Evolutionary conservation across 2,797 vertebrate species (phyloP).

Genomic region (Chrosomus eos): DNA sequence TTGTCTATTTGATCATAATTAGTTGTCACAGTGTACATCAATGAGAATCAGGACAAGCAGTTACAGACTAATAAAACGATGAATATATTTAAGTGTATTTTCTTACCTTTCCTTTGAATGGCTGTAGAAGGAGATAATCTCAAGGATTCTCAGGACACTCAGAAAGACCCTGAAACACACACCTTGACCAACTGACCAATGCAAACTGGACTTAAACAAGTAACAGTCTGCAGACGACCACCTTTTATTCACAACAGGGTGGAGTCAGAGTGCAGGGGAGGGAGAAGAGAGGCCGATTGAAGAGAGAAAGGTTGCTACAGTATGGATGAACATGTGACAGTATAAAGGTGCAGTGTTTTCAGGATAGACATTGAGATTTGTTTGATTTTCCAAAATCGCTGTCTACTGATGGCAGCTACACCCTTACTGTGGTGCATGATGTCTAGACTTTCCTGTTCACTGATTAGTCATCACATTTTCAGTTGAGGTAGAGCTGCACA

Average conservation of each 20-base stretch:
- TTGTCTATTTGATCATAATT: background rate
- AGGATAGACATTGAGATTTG: constrained; percentile 34
- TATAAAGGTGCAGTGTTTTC: constrained; percentile 37
- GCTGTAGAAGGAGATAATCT: constrained; percentile 39
- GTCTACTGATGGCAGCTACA: constrained; percentile 29
- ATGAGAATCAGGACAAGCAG: background rate
- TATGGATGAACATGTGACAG: constrained; percentile 18
- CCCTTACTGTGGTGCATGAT: constrained; percentile 6
- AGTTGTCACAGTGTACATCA: background rate
- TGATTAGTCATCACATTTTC: constrained; percentile 35
- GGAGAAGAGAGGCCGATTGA: background rate
- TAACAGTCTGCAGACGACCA: constrained; percentile 82
- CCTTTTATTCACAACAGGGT: constrained; percentile 95
- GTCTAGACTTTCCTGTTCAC: constrained; percentile 19
- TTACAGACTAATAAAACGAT: background rate
- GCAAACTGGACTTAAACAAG: constrained; percentile 80
- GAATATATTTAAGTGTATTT: background rate
- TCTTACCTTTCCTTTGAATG: constrained; percentile 52
- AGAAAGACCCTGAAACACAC: constrained; percentile 39
- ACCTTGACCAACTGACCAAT: constrained; percentile 41
- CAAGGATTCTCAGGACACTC: constrained; percentile 25
- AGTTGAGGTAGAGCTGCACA: background rate
- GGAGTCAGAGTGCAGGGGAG: constrained; percentile 77
- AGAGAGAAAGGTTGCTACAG: background rate
- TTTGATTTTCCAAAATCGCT: constrained; percentile 52